A percentile compares a stretch with the other conserved stretches of the same genome.
These are phyloP conservation scores for Hirtodrosophila confusa DNA, from an alignment of 2,888 invertebrate genomes.

Conservation along the genomic window DNA sequence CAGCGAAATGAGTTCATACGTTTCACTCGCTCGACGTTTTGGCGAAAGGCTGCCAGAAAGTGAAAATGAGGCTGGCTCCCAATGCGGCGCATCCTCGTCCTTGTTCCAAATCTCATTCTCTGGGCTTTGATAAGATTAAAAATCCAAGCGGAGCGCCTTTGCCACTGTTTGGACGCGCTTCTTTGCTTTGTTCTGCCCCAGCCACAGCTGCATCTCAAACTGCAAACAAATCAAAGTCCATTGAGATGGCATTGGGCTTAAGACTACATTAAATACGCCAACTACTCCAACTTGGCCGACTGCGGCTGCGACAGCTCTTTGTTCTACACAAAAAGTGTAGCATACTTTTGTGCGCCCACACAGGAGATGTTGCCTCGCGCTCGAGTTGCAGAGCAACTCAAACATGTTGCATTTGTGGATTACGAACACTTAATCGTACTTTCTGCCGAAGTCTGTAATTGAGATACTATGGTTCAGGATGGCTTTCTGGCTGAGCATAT, in stretches of 20 bases:
- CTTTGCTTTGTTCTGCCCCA: conserved; percentile 16
- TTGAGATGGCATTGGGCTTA: conserved; percentile 48
- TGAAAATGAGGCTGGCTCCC: conserved; percentile 52
- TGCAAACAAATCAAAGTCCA: conserved; percentile 57
- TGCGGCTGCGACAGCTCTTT: background rate
- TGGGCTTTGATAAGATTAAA: conserved; percentile 48
- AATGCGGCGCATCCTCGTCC: conserved; percentile 1
- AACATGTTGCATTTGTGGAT: conserved; percentile 40
- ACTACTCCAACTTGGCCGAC: conserved; percentile 6
- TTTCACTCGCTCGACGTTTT: conserved; percentile 12
- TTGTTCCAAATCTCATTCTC: background rate
- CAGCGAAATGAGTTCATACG: conserved; percentile 60
- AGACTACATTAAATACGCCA: conserved; percentile 39
- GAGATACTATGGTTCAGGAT: too few species aligned
- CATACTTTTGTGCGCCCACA: conserved; percentile 28
- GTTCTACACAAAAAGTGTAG: conserved; percentile 3
- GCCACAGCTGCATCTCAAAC: conserved; percentile 24
- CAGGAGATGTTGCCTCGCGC: background rate
- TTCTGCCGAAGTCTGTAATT: too few species aligned
- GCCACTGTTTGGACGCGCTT: conserved; percentile 10
- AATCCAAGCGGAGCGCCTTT: conserved; percentile 5
- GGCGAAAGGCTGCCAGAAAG: conserved; percentile 38
- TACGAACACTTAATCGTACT: background rate
- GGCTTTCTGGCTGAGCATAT: too few species aligned
- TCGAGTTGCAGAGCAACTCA: conserved; percentile 12